Conservation (phyloP, 2,113 vertebrate species). For the Erinaceus europaeus region DNA sequence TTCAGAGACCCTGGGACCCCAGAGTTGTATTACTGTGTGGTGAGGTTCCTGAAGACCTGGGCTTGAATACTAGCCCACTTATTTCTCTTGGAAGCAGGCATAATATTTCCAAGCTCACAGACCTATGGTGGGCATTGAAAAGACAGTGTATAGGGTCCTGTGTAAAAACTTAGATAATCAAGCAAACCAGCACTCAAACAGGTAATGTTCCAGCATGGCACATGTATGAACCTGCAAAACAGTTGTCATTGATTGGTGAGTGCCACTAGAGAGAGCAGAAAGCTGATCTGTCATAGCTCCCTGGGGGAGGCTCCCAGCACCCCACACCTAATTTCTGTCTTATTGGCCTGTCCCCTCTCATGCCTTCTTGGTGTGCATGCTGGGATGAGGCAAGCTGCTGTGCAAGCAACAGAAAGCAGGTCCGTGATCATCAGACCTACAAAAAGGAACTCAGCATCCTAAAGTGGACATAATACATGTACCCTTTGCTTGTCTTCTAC, state of each 20-base stretch:
- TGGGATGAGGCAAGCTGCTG: not conserved
- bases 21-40: not conserved
- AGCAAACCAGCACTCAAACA: too few relatives aligned
- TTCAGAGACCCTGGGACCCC: not conserved
- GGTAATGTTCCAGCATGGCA: not conserved
- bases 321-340: too few relatives aligned
- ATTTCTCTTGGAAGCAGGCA: not conserved
- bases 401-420: too few relatives aligned
- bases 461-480: too few relatives aligned
- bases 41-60: not conserved
- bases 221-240: not conserved
- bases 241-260: not conserved
- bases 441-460: not conserved
- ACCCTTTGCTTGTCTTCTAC: not conserved
- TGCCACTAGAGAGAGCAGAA: fast-evolving
- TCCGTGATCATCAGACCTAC: too few relatives aligned
- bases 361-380: not conserved
- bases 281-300: fast-evolving
- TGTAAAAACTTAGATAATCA: too few relatives aligned
- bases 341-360: not conserved
- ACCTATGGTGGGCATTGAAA: not conserved
- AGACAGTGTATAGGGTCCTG: not conserved
- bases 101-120: not conserved
- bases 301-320: too few relatives aligned
- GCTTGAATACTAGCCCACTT: not conserved